Evolutionary conservation across 2,888 invertebrate genomes (phyloP), one percentile per base, ranked within the genome.

Genomic region (Meliscaeva auricollis): DNA sequence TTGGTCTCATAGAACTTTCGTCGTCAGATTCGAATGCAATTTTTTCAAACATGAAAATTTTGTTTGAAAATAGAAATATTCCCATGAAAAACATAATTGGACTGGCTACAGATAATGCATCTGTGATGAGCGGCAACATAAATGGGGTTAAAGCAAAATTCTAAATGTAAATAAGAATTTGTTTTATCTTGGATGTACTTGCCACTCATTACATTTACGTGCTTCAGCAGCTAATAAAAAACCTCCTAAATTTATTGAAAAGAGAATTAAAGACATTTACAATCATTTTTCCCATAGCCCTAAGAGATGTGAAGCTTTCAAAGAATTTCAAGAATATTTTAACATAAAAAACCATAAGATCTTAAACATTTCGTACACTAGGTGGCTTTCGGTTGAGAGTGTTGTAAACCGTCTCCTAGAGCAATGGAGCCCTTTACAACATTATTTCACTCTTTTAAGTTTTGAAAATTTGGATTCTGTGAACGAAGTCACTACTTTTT

Each of bases 131-230:
- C 1, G 79, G 58, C 4, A 73, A 70, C 9, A 68, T 66, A 9
- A 32, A 7, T 35, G 56, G 56, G 0, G 70, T 72, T 7, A 78
- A 66, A 15, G 72, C 78, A 1, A n/a, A 9, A 1, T 78, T 8
- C 15, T 15, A 41, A 9, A 8, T 15, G 41, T 9, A 22, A 79
- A 73, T 52, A 60, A 66, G 9, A 5, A 73, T 73, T 73, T 73
- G 1, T 60, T 79, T 68, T 73, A 64, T 79, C 11, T 73, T 5
- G 79, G 79, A 6, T 79, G 79, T 15, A 79, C 66, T 1, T 79
- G 78, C 7, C 72, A 73, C 6, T 73, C 73, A 0, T 50, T 79
- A 9, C 56, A 72, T 52, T 41, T 79, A 32, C 58, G 72, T 41
- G 56, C 79, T 15, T 77, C 62, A 6, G 69, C 46, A 52, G 69